A percentile compares a stretch with the other conserved stretches of the same genome.
Evolutionary conservation across 2,888 invertebrate genomes (phyloP).

Genomic region (Physocephala rufipes): DNA sequence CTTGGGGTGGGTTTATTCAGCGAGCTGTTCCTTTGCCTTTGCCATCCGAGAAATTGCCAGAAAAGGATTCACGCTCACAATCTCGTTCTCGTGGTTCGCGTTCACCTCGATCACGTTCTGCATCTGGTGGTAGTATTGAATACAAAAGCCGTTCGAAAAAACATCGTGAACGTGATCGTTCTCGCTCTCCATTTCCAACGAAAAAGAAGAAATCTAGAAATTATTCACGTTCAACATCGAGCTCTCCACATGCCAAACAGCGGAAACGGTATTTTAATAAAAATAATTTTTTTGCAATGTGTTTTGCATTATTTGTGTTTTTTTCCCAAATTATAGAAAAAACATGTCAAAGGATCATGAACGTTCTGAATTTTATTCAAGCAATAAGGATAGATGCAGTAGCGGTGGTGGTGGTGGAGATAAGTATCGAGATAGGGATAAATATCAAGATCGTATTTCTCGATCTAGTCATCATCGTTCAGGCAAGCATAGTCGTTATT

Average conservation of each 20-base stretch:
- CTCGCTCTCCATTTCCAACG: slow-evolving; percentile 55
- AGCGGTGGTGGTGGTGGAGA: slow-evolving; percentile 51
- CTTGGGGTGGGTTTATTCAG: slow-evolving; percentile 75
- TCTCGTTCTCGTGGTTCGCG: slow-evolving; percentile 52
- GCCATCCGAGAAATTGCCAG: slow-evolving; percentile 56
- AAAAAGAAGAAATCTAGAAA: slow-evolving; percentile 64
- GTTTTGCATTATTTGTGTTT: not conserved
- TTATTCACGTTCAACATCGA: slow-evolving; percentile 62
- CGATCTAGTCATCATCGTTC: slow-evolving; percentile 44
- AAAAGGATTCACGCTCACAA: slow-evolving; percentile 60
- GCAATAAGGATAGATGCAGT: slow-evolving; percentile 56
- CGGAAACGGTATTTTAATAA: slow-evolving; percentile 57
- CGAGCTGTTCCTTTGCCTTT: slow-evolving; percentile 63
- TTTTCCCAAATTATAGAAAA: slow-evolving; percentile 43
- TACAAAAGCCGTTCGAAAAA: slow-evolving; percentile 53
- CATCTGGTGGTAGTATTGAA: slow-evolving; percentile 48
- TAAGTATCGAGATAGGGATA: slow-evolving; percentile 56
- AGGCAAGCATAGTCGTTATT: slow-evolving; percentile 58
- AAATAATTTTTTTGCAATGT: not conserved
- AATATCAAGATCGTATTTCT: slow-evolving; percentile 50
- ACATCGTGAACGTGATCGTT: slow-evolving; percentile 51
- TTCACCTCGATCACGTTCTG: slow-evolving; percentile 51
- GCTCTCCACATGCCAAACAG: slow-evolving; percentile 64
- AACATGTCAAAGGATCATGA: slow-evolving; percentile 56
- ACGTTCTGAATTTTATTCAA: slow-evolving; percentile 57